phyloP scores from a whole-genome alignment of 1,140 invertebrate species.

The Drosophila micromelanica region DNA sequence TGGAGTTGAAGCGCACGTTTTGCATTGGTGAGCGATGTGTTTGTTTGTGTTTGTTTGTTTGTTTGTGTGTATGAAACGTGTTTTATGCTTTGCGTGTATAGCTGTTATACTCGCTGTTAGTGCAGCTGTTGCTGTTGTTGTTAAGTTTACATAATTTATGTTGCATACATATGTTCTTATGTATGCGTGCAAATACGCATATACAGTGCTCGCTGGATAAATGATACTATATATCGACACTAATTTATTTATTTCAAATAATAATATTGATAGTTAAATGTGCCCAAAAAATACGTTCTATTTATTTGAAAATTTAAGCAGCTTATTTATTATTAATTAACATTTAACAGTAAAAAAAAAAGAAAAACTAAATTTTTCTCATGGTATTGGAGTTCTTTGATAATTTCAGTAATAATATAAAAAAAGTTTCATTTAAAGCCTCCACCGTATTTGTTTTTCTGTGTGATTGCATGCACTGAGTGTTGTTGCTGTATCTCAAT shows the following conservation, averaged over 20 bases:
- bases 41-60: conserved; percentile 34
- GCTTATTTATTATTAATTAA: too few species aligned
- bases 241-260: too few species aligned
- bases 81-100: conserved; percentile 57
- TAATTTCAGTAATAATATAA: too few species aligned
- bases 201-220: background rate
- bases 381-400: too few species aligned
- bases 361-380: too few species aligned
- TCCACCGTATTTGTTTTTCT: background rate
- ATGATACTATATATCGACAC: too few species aligned
- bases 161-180: conserved; percentile 17
- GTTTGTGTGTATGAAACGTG: conserved; percentile 57
- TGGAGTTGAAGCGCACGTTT: conserved; percentile 58
- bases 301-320: too few species aligned
- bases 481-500: conserved; percentile 15
- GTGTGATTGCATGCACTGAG: conserved; percentile 28
- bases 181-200: background rate
- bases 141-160: conserved; percentile 51
- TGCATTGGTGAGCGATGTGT: conserved; percentile 64
- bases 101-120: conserved; percentile 35
- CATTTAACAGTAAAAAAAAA: too few species aligned
- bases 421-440: too few species aligned
- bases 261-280: too few species aligned
- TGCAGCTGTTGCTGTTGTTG: conserved; percentile 16
- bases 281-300: too few species aligned